These are phyloP conservation scores for Thyatira batis DNA, from an alignment of 2,888 invertebrate genomes.

Conservation along the genomic window DNA sequence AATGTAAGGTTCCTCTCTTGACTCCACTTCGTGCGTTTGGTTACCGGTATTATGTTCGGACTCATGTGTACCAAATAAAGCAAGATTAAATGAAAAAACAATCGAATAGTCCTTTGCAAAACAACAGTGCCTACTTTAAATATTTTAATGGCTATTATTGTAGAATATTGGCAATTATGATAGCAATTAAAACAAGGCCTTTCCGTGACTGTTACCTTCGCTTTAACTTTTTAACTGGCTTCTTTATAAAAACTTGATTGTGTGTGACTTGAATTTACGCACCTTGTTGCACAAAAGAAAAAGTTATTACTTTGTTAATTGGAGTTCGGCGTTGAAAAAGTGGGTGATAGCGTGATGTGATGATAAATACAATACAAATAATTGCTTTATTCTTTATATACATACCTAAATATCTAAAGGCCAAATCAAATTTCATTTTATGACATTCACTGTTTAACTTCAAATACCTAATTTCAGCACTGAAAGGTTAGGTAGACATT, in stretches of 20 bases:
- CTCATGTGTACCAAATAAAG: too few species aligned
- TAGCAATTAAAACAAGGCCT: not conserved
- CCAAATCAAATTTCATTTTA: too few species aligned
- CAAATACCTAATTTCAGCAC: too few species aligned
- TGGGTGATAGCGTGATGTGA: conserved; percentile 63
- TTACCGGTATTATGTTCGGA: not conserved
- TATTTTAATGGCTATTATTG: too few species aligned
- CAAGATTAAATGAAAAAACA: too few species aligned
- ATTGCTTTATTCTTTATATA: conserved; percentile 14
- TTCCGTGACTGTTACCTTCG: not conserved
- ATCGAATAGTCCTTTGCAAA: too few species aligned
- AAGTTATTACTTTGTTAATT: conserved; percentile 58
- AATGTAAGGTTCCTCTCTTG: not conserved
- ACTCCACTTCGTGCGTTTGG: not conserved
- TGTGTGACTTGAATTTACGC: conserved; percentile 15
- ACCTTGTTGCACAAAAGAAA: conserved; percentile 38
- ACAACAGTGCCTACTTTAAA: too few species aligned
- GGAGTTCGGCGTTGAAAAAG: conserved; percentile 54
- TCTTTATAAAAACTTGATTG: conserved; percentile 3
- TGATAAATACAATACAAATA: conserved; percentile 65
- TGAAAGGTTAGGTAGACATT: too few species aligned
- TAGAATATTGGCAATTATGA: not conserved
- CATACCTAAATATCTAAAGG: too few species aligned
- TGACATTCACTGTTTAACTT: too few species aligned
- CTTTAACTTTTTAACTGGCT: not conserved